Evolutionary conservation across 2,113 vertebrate species (phyloP), one percentile per base, ranked within the genome.

Genomic region (Alces alces): DNA sequence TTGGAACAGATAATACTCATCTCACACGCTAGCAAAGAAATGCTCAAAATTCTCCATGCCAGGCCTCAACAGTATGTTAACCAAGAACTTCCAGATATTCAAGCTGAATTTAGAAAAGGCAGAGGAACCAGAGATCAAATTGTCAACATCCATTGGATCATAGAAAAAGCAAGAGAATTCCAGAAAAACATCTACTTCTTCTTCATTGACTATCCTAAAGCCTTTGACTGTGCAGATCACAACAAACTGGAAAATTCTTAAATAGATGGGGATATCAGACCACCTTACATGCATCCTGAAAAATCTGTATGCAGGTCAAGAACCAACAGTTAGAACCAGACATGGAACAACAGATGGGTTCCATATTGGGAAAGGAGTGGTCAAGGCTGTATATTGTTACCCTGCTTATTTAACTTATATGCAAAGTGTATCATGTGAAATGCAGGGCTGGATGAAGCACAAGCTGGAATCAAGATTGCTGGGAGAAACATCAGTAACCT

Each of bases 1-100:
- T 86, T 85, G 47, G 28, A 78, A 86, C 11, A 78, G 30, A 91
- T 43, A 91, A 91, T 43, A 86, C 4, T n/a, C 64, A n/a, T 66
- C 64, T 66, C 8, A 66, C 64, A 66, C 4, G 1, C 16, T n/a
- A 66, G 64, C 33, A 66, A 66, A n/a, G 64, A n/a, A 36, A n/a
- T n/a, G 64, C 64, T n/a, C 16, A 66, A 66, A 66, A 66, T 66
- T 36, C 64, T 66, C 64, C 64, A 66, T 19, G 64, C 33, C 64
- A 66, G 64, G 7, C 33, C 19, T 66, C 64, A 66, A 36, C 64
- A 66, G 64, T 66, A 66, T 1, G 0, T n/a, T n/a, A 66, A 66
- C 64, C 0, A 0, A n/a, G 61, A 66, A 66, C 16, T 10, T 66
- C 16, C 16, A 66, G 64, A 66, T 66, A 19, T 66, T n/a, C 64